Evolutionary conservation across 2,113 vertebrate genomes (phyloP).

Genomic region (Bucco capensis): DNA sequence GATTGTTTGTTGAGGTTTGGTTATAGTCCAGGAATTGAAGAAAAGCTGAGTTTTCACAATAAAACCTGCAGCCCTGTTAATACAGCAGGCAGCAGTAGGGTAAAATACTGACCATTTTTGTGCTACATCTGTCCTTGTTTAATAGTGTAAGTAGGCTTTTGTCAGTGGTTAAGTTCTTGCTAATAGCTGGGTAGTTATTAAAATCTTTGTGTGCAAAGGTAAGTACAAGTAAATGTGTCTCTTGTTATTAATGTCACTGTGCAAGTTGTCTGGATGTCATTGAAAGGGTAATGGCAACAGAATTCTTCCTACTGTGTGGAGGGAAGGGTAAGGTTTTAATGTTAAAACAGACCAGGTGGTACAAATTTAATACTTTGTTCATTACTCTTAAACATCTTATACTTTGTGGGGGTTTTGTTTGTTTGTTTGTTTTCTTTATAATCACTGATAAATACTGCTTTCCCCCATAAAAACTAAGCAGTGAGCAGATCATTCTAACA

Average conservation of each 20-base stretch:
- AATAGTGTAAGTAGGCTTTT: neutral
- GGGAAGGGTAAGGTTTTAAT: neutral
- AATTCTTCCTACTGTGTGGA: neutral
- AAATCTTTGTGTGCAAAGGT: constrained; percentile 33
- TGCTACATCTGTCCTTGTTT: neutral
- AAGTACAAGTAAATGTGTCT: constrained; percentile 17
- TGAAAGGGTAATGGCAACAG: constrained; percentile 13
- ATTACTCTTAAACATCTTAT: neutral
- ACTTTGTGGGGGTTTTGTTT: no score
- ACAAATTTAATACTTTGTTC: neutral
- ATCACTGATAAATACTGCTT: neutral
- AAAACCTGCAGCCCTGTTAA: neutral
- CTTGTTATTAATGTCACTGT: constrained; percentile 11
- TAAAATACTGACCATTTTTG: neutral
- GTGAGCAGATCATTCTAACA: neutral
- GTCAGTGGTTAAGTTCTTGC: neutral
- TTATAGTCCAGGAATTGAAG: neutral
- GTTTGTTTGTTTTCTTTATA: neutral
- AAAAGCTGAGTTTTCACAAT: neutral
- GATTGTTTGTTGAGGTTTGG: neutral
- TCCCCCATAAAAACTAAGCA: neutral
- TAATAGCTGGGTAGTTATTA: constrained; percentile 8
- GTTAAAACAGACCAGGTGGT: neutral
- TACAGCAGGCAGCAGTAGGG: neutral
- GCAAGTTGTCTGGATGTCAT: neutral